A percentile compares a stretch with the other conserved stretches of the same genome.
Evolutionary conservation across 2,888 invertebrate species (phyloP).

Genomic region (Platycheirus albimanus): DNA sequence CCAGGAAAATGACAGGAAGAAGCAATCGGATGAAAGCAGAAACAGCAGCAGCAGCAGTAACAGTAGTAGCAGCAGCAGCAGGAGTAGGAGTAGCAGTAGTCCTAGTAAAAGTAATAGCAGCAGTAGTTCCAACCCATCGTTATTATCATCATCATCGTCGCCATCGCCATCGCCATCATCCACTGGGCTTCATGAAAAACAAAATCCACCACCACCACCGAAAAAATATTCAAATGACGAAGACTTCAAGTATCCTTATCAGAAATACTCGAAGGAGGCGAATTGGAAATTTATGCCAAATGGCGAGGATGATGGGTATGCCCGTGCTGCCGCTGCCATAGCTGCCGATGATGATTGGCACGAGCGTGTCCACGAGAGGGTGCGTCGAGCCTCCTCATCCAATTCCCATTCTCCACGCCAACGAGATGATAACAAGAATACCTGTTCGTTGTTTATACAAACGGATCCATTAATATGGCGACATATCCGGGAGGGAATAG

Average conservation of each 20-base stretch:
- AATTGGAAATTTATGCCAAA: constrained; percentile 83
- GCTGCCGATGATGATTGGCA: constrained; percentile 83
- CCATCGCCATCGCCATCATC: constrained; percentile 47
- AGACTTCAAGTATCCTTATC: constrained; percentile 84
- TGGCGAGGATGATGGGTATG: constrained; percentile 63
- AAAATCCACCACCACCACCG: constrained; percentile 77
- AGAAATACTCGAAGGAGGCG: constrained; percentile 91
- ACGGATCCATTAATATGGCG: constrained; percentile 99
- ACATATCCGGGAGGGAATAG: constrained; percentile 92
- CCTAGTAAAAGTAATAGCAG: constrained; percentile 32
- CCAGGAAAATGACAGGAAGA: constrained; percentile 48
- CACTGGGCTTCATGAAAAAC: constrained; percentile 37
- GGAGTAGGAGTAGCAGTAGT: constrained; percentile 44
- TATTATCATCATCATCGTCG: constrained; percentile 22
- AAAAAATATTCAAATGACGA: constrained; percentile 81
- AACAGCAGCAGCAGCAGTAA: constrained; percentile 53
- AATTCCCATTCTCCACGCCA: constrained; percentile 79
- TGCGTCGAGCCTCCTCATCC: constrained; percentile 83
- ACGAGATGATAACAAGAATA: constrained; percentile 91
- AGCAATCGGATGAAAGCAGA: constrained; percentile 55
- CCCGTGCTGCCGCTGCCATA: constrained; percentile 43
- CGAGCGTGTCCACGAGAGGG: constrained; percentile 83
- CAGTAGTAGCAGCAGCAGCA: no score
- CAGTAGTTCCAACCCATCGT: constrained; percentile 42
- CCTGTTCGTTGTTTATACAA: constrained; percentile 98